Conservation (phyloP, 2,113 vertebrate genomes). For the Globicephala melas region DNA sequence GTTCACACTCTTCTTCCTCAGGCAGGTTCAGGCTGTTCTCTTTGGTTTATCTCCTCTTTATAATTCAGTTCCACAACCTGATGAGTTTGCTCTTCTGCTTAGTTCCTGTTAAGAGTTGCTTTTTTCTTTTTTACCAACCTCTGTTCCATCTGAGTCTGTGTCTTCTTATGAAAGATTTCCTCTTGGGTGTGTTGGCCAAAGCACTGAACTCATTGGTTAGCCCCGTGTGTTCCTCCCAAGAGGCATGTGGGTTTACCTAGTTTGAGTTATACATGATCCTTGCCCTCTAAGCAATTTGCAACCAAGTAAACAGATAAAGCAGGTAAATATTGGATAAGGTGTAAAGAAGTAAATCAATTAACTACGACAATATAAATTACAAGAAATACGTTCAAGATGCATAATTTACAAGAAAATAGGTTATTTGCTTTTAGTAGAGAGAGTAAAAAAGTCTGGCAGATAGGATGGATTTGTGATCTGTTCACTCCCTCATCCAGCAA, state of each 20-base stretch:
- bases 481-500: background rate
- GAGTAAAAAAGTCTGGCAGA: background rate
- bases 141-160: background rate
- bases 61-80: background rate
- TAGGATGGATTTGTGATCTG: background rate
- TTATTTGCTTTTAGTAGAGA: background rate
- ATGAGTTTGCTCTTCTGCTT: background rate
- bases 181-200: background rate
- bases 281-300: background rate
- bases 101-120: background rate
- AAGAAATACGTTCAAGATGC: background rate
- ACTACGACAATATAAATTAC: background rate
- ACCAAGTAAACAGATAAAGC: background rate
- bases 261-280: background rate
- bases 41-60: background rate
- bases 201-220: background rate
- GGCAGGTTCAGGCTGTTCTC: background rate
- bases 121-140: background rate
- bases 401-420: background rate
- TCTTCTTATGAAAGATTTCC: background rate
- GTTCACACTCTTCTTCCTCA: background rate
- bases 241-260: background rate
- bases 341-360: conserved; percentile 3
- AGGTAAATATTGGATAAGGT: background rate
- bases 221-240: background rate